A percentile compares a stretch with the other conserved stretches of the same genome.
These are phyloP conservation scores for Anhinga rufa DNA, from an alignment of 2,113 vertebrate genomes.

Conservation along the genomic window DNA sequence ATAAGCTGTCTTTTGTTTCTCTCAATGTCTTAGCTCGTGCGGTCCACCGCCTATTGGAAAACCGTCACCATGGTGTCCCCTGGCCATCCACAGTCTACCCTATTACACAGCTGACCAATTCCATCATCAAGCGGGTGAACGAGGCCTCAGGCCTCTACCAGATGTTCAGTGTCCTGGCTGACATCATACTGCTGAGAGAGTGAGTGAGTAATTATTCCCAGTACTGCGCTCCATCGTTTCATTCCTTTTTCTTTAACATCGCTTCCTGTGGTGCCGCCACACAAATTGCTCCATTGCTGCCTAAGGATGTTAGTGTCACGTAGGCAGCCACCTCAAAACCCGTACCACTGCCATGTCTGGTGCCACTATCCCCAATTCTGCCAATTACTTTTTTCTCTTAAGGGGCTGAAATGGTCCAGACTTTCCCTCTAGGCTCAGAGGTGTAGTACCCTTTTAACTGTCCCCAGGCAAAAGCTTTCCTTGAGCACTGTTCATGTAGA, in stretches of 20 bases:
- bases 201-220: constrained; percentile 78
- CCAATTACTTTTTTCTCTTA: background rate
- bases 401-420: background rate
- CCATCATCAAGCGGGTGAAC: constrained; percentile 85
- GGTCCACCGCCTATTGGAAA: constrained; percentile 87
- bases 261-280: background rate
- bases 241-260: background rate
- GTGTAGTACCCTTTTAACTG: background rate
- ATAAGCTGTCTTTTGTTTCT: background rate
- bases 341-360: background rate
- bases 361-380: background rate
- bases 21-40: constrained; percentile 73
- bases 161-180: constrained; percentile 92
- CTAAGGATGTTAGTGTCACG: accelerated
- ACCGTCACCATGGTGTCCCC: constrained; percentile 80
- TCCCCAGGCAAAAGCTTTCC: background rate
- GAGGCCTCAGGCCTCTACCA: constrained; percentile 96
- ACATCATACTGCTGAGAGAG: constrained; percentile 88
- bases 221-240: background rate
- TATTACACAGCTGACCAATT: constrained; percentile 82
- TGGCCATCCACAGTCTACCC: constrained; percentile 80
- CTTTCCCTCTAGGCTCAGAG: background rate
- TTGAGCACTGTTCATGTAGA: background rate
- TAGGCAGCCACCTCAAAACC: background rate
- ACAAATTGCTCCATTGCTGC: background rate